Evolutionary conservation across 2,888 invertebrate genomes (phyloP), one percentile per base, ranked within the genome.

Genomic region (Trissolcus brochymenae): DNA sequence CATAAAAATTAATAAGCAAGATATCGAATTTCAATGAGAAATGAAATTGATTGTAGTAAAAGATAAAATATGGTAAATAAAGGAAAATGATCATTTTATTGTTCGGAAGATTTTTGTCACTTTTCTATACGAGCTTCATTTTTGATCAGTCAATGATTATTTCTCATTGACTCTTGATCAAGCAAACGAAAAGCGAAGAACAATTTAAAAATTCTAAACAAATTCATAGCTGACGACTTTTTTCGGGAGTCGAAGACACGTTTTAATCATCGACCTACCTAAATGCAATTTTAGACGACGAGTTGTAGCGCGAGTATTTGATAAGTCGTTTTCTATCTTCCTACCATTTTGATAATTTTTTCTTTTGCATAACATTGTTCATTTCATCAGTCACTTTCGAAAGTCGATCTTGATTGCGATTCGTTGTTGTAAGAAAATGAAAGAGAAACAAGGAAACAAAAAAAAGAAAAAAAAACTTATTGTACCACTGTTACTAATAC

Each of bases 301-400:
- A 67, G 61, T 67, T 74, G 61, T 74, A 74, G 66, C 51, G 54
- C 61, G 73, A 66, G 40, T 74, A 67, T 74, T 74, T 74, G 66
- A 66, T 74, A 74, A 74, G 73, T 74, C 66, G 56, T 74, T 74
- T 74, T 74, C 66, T 74, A 74, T 74, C 60, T 67, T 73, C 66
- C 60, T 73, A 73, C 60, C 53, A 53, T 73, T 72, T 72, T 65
- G 21, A 71, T 65, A 43, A 55, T 43, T 68, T n/a, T 70, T 62
- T 70, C 59, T 56, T 60, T 68, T 50, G 9, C 14, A 16, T 51
- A 17, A 14, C 2, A 51, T 17, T 3, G 21, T 51, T 51, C 16
- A 17, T 51, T 51, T 51, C 19, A 19, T 19, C 11, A 17, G 19
- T 16, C 16, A 51, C 17, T 51, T 51, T 13, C n/a, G 16, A 46